Base-by-base conservation (phyloP, 2,113 vertebrate genomes). In the Gymnogyps californianus region DNA sequence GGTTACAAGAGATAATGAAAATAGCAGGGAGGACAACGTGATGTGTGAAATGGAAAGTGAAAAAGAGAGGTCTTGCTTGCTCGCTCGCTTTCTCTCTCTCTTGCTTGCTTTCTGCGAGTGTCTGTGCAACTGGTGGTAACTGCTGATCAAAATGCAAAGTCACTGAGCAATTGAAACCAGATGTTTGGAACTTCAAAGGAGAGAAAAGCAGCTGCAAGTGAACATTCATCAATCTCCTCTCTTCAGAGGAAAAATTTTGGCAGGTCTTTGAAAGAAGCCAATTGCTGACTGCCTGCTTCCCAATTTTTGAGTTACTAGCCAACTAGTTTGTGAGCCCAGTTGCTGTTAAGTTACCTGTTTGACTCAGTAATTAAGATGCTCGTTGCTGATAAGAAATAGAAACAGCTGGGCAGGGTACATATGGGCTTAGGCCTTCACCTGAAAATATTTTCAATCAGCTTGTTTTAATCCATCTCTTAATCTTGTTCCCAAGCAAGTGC, bases 131-230 rank as follows among this genome's bases (percentile, higher is more conserved):
- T 86, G 64, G 75, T 97, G 89, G 97, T 96, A 97, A 98, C 94
- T 97, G 94, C 97, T 97, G 98, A 93, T 98, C 97, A 96, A 93
- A 96, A 92, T 95, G 96, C 98, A 97, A 92, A 81, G 81, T 91
- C 95, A 87, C 82, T 87, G 21, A 86, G 64, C 97, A 98, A 98
- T 98, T 96, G 96, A 98, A 98, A 98, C 97, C 98, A 98, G 98
- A 98, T 98, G 98, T 98, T 95, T 69, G 81, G 74, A 97, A 98
- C 98, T 98, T 98, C 98, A 98, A 98, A 98, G 97, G 87, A 91
- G 94, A 96, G 88, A 96, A 97, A 97, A 94, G 79, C 96, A 97
- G 96, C 94, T 93, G 91, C 83, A 95, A 98, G 87, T 69, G 87
- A 95, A 94, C 38, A 54, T 90, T 96, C 95, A 94, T 98, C 91